Evolutionary conservation across 2,113 vertebrate genomes (phyloP), one percentile per base, ranked within the genome.

Genomic region (Nannobrachium achirus): DNA sequence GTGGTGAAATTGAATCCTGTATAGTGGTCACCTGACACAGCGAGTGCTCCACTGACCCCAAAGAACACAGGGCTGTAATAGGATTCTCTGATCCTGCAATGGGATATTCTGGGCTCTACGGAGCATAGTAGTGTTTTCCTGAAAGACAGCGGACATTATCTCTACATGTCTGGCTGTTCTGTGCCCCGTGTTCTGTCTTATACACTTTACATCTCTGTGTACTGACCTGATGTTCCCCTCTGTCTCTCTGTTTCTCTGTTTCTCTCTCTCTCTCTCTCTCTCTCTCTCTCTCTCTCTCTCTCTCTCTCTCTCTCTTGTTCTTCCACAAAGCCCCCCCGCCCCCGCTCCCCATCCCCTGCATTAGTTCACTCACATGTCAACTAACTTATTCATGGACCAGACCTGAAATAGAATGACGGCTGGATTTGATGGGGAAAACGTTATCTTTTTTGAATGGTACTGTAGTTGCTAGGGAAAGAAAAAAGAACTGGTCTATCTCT

Each of bases 361-460:
- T 85, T 81, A 75, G 82, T 53, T 73, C 70, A 59, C 64, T 64
- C 65, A 65, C 63, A 75, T 78, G 66, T 49, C 45, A 57, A 52
- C 82, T 89, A 50, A 87, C 71, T 88, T 88, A 89, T 88, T 90
- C 68, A 90, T 89, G 79, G 86, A 64, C 66, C 19, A 25, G 68
- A 82, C 86, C 78, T 83, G 73, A 86, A 89, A 86, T 86, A 86
- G 85, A 77, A 72, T 57, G 61, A 74, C 57, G 49, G 69, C 49
- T 10, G 60, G 41, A 75, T 89, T 75, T 86, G 73, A 89, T 83
- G 80, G 69, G 20, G 73, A 76, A 85, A 71, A 81, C 33, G 51
- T 72, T 71, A 70, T 82, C 79, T 67, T 73, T 25, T 79, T 82
- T 75, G 56, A 83, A 76, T 79, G 55, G 76, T n/a, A n/a, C n/a